These are phyloP conservation scores for Plutella xylostella DNA, from an alignment of 2,888 invertebrate genomes.

Conservation along the genomic window DNA sequence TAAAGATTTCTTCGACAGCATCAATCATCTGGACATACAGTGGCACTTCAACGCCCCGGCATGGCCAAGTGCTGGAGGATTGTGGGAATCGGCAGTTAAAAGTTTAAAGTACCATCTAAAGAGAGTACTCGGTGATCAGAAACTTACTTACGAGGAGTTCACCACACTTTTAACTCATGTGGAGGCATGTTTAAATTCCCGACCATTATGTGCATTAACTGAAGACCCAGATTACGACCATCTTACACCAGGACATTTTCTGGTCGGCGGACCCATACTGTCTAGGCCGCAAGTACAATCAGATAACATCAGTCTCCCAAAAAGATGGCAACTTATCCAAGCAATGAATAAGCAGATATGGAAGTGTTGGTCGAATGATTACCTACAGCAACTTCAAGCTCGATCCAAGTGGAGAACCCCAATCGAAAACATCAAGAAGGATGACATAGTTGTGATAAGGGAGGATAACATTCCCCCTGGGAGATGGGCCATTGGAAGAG, in stretches of 20 bases:
- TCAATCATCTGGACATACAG: too few relatives aligned
- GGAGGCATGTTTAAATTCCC: slow-evolving; percentile 17
- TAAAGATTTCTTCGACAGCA: not conserved
- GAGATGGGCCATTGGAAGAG: too few relatives aligned
- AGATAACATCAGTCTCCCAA: too few relatives aligned
- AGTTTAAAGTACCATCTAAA: slow-evolving; percentile 17
- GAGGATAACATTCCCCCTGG: too few relatives aligned
- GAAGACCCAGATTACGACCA: slow-evolving; percentile 17
- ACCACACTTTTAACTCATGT: slow-evolving; percentile 15
- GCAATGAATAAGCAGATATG: slow-evolving; percentile 12
- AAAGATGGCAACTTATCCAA: slow-evolving; percentile 9
- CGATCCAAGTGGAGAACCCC: not conserved
- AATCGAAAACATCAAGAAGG: not conserved
- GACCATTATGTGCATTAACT: slow-evolving; percentile 17
- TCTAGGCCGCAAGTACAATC: not conserved
- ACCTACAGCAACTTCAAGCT: slow-evolving; percentile 8
- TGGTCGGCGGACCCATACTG: slow-evolving; percentile 16
- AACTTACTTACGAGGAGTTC: slow-evolving; percentile 17
- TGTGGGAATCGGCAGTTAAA: too few relatives aligned
- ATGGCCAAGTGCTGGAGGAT: too few relatives aligned
- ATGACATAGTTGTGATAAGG: not conserved
- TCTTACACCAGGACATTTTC: slow-evolving; percentile 21
- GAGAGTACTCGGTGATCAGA: slow-evolving; percentile 13
- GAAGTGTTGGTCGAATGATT: slow-evolving; percentile 10
- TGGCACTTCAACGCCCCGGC: too few relatives aligned